These are phyloP conservation scores for Mus pahari DNA, from an alignment of 2,113 vertebrate species.

Conservation along the genomic window DNA sequence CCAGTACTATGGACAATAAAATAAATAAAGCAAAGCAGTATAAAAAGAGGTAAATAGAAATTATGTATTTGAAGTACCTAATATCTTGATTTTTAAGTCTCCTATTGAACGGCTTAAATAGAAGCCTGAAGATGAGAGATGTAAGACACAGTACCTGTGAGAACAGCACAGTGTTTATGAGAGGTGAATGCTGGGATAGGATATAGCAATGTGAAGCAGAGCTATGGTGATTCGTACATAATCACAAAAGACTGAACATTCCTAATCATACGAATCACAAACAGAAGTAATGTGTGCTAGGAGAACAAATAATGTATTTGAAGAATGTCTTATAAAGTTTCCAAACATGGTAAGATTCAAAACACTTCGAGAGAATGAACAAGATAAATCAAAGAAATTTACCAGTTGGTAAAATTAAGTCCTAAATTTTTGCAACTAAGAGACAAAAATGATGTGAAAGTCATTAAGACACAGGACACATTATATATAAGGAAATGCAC, in stretches of 20 bases:
- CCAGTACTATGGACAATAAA: not conserved
- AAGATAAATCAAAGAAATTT: not conserved
- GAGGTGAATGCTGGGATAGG: not conserved
- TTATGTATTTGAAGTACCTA: not conserved
- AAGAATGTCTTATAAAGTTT: not conserved
- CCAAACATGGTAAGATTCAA: not conserved
- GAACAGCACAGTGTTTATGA: not conserved
- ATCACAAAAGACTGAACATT: not conserved
- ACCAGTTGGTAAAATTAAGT: not conserved
- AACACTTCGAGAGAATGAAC: not conserved
- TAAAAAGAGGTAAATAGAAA: not conserved
- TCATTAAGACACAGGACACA: not conserved
- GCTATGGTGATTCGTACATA: not conserved
- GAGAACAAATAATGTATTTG: not conserved
- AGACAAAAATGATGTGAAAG: not conserved
- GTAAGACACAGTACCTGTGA: not conserved
- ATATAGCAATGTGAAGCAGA: not conserved
- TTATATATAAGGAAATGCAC: not conserved
- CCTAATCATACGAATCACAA: not conserved
- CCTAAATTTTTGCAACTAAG: not conserved
- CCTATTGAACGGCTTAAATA: not conserved
- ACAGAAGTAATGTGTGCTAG: too few species aligned
- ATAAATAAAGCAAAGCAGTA: not conserved
- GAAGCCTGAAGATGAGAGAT: not conserved
- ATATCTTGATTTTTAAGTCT: not conserved